Evolutionary conservation across 2,888 invertebrate genomes (phyloP), one percentile per base, ranked within the genome.

Genomic region (Fabriciana adippe): DNA sequence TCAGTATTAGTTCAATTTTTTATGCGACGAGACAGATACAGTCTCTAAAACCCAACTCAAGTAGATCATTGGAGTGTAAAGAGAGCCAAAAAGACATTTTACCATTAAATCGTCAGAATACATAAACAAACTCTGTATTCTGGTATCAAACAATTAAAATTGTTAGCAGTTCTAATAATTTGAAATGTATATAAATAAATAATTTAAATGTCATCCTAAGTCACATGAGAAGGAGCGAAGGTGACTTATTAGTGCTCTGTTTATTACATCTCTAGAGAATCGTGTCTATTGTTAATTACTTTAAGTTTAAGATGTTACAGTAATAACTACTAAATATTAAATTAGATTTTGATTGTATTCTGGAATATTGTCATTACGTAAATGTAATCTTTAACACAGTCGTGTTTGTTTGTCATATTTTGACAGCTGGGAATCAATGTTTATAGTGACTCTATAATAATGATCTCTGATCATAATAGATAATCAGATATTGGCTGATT

Each of bases 271-370:
- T 69, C 71, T 11, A 21, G 71, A 71, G 67, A 48, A 62, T 51
- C 41, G 54, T 53, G 59, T 51, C 66, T 73, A 68, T 70, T 64
- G 69, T 64, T 69, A 70, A 70, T 72, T 72, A 69, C 67, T 55
- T 67, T 67, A 66, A 69, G 69, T 66, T 71, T 55, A 66, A 67
- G 63, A 69, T 71, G 69, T 45, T 67, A 53, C 57, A 51, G 61
- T 70, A 72, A 71, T 69, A 64, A 68, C 68, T 67, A 59, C 67
- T 71, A 67, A 72, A 73, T 73, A 72, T 64, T 67, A 64, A 64
- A 70, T 62, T 67, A 69, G 41, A 16, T 53, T 31, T 45, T 67
- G 54, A 66, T 54, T 59, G 51, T 60, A 59, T 66, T 50, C 41
- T 47, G 45, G 16, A 15, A 48, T 48, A 48, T 59, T 5, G n/a